These are phyloP conservation scores for Amblyopsis hoosieri DNA, from an alignment of 2,797 vertebrate genomes.

Conservation along the genomic window DNA sequence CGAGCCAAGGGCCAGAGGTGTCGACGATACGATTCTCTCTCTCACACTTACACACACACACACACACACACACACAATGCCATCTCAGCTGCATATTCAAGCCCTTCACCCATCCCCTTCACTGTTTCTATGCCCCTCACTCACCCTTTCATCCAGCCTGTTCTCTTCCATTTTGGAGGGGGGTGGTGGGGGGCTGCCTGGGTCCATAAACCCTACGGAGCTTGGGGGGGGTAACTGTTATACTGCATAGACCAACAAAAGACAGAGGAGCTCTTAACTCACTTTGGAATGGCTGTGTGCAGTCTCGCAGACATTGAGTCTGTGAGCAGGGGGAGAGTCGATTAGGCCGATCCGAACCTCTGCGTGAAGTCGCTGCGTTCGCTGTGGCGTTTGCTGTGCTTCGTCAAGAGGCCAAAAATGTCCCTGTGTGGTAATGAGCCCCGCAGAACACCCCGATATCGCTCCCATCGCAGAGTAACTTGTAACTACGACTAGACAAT, in stretches of 20 bases:
- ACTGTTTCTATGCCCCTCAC: slow-evolving; percentile 19
- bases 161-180: slow-evolving; percentile 11
- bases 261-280: slow-evolving; percentile 55
- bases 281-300: slow-evolving; percentile 51
- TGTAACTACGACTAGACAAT: slow-evolving; percentile 40
- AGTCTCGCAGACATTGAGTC: slow-evolving; percentile 39
- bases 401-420: slow-evolving; percentile 62
- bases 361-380: slow-evolving; percentile 70
- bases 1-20: slow-evolving; percentile 69
- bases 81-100: slow-evolving; percentile 28
- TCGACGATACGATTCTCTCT: slow-evolving; percentile 44
- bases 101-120: slow-evolving; percentile 19
- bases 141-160: slow-evolving; percentile 8
- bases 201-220: slow-evolving; percentile 30
- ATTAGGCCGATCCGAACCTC: slow-evolving; percentile 52
- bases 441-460: slow-evolving; percentile 67
- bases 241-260: slow-evolving; percentile 5
- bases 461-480: slow-evolving; percentile 42
- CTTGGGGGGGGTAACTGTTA: slow-evolving; percentile 3
- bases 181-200: slow-evolving; percentile 1
- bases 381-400: slow-evolving; percentile 64
- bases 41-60: slow-evolving; percentile 7
- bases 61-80: slow-evolving; percentile 15
- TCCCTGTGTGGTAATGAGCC: slow-evolving; percentile 62
- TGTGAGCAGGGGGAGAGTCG: slow-evolving; percentile 60